Evolutionary conservation across 1,140 invertebrate species (phyloP), one percentile per base, ranked within the genome.

Genomic region (Cydia fagiglandana): DNA sequence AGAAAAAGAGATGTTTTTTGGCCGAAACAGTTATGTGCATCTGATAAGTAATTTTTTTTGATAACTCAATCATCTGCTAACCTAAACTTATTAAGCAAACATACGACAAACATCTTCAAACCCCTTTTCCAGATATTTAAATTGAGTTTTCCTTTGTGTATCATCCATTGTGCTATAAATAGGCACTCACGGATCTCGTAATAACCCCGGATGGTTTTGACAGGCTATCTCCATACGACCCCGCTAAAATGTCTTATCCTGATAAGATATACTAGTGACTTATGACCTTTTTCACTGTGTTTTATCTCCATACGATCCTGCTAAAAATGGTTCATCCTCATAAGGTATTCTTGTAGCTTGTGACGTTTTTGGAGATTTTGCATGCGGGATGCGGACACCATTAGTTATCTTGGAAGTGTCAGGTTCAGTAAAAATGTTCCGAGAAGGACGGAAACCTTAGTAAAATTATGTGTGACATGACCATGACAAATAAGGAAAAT

Each of bases 121-220:
- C 4, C 50, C 50, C 50, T 5, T 53, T 17, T 53, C 50, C 50
- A 53, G 7, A 53, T 53, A 53, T 53, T 53, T 53, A 17, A 53
- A 53, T 17, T 53, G 50, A 53, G 47, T 53, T 53, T 53, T 53
- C 50, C 50, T 53, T 53, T 53, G 50, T 53, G 50, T 53, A 17
- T 53, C 50, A 53, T 53, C 50, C n/a, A 53, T 53, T 53, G 50
- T 53, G 50, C 50, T n/a, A 1, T 6, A 53, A 53, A 53, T 53
- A 53, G n/a, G 15, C n/a, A 53, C 50, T 53, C 50, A 17, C 15
- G 50, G 50, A 53, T 53, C 50, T 17, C 50, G 50, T 53, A 53
- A 53, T 53, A 53, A 53, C 50, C 50, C 12, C n/a, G 50, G 50
- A 53, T 53, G 50, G 50, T 53, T 17, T 53, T 53, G 50, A 53